phyloP scores from a whole-genome alignment of 2,888 invertebrate genomes.

The Euplexia lucipara region DNA sequence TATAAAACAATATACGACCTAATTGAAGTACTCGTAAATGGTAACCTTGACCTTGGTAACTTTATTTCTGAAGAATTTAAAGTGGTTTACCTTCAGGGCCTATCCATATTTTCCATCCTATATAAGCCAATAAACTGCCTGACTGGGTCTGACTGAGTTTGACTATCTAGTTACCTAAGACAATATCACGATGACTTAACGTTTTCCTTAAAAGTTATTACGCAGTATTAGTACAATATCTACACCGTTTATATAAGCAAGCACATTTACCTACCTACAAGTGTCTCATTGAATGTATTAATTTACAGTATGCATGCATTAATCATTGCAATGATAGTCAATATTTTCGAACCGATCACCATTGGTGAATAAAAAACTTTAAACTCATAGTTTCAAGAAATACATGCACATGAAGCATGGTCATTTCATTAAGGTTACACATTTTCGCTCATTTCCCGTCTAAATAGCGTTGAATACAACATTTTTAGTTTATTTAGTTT shows the following conservation, averaged over 20 bases:
- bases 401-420: neutral
- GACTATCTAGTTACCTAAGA: neutral
- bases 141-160: neutral
- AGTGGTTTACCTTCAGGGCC: no score
- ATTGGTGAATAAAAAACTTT: neutral
- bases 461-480: no score
- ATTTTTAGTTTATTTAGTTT: no score
- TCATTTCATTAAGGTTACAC: no score
- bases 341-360: neutral
- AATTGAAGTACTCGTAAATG: no score
- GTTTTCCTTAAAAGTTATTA: neutral
- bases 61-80: no score
- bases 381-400: neutral
- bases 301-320: neutral
- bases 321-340: neutral
- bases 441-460: no score
- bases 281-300: neutral
- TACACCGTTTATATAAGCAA: neutral
- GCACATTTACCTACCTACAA: no score
- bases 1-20: no score
- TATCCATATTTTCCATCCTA: no score
- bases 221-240: neutral
- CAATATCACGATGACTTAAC: constrained; percentile 7
- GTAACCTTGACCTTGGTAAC: no score
- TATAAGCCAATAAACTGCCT: no score